Base-by-base conservation (phyloP, 1,140 invertebrate genomes). In the Sesamia nonagrioides region DNA sequence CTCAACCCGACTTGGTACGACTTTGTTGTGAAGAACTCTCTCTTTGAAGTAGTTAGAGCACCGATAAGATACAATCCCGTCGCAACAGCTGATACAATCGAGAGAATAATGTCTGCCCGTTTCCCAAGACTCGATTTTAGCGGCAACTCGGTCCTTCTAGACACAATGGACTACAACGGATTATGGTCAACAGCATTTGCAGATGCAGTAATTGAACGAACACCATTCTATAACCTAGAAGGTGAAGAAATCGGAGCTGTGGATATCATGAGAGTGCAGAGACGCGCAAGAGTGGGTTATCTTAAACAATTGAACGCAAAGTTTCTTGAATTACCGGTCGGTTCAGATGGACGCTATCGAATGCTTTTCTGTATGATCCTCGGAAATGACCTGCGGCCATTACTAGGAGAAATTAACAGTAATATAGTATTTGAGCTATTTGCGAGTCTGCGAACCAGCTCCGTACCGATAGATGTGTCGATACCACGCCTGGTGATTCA, bases 91-190 rank as follows among this genome's bases (percentile, higher is more conserved):
- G 8, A 37, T 8, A 18, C 40, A n/a, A 66, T 77, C n/a, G 52
- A 3, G 6, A 18, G 21, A 33, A 48, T 77, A 37, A 54, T 77
- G 40, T 45, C 33, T 7, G 45, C 33, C 15, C 15, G 6, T 40
- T 21, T 73, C 3, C 72, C 48, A 35, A 78, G 37, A 18, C 2
- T 78, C 0, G 18, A 72, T 52, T 42, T 78, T 0, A 37, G 42
- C n/a, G 71, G 78, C 11, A 79, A 79, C 45, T 79, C 78, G 7
- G 37, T 75, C 13, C 37, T 79, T 45, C 33, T 75, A n/a, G 61
- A 79, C 17, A 40, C 69, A 0, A 37, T 79, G 21, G 61, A 79
- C 15, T 79, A 75, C 37, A 45, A 69, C 0, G 78, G 78, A 15
- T 37, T 79, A 3, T 79, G 78, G 78, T 58, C 71, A 2, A 74